Evolutionary conservation across 2,888 invertebrate species (phyloP).

Genomic region (Polia nebulosa): DNA sequence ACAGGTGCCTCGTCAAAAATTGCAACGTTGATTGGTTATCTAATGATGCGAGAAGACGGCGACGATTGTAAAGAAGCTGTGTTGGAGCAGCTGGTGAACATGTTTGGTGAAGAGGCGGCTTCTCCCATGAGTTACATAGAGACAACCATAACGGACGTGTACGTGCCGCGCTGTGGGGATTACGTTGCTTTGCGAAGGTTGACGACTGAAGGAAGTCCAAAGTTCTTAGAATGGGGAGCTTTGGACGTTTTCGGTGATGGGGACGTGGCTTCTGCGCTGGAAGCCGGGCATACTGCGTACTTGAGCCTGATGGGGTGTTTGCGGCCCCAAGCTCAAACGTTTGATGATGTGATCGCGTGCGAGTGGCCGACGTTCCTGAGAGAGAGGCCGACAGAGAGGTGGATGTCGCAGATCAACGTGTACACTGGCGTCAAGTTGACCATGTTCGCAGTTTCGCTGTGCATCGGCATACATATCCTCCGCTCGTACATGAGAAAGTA

Average conservation of each 20-base stretch:
- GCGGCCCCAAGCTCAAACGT: conserved; percentile 85
- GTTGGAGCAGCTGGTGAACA: conserved; percentile 79
- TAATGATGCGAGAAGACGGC: conserved; percentile 71
- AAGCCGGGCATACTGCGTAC: conserved; percentile 85
- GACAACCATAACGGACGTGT: conserved; percentile 78
- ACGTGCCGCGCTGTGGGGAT: conserved; percentile 84
- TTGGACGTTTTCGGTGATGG: conserved; percentile 86
- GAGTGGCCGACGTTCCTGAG: conserved; percentile 74
- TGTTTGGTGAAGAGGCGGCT: conserved; percentile 82
- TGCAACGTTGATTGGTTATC: conserved; percentile 79
- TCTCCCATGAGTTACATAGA: conserved; percentile 80
- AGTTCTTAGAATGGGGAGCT: conserved; percentile 84
- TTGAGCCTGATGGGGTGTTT: conserved; percentile 79
- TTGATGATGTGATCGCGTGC: conserved; percentile 76
- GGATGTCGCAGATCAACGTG: conserved; percentile 75
- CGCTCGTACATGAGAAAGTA: conserved; percentile 66
- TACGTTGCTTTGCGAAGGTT: conserved; percentile 78
- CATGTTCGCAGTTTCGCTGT: conserved; percentile 68
- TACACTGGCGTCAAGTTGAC: conserved; percentile 71
- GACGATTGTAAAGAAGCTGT: conserved; percentile 76
- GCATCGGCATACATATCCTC: conserved; percentile 70
- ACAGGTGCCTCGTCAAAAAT: conserved; percentile 77
- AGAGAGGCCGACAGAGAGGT: conserved; percentile 66
- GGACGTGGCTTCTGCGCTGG: conserved; percentile 83
- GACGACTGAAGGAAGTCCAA: conserved; percentile 66